Evolutionary conservation across 2,888 invertebrate genomes (phyloP).

Genomic region (Neoitamus cyanurus): DNA sequence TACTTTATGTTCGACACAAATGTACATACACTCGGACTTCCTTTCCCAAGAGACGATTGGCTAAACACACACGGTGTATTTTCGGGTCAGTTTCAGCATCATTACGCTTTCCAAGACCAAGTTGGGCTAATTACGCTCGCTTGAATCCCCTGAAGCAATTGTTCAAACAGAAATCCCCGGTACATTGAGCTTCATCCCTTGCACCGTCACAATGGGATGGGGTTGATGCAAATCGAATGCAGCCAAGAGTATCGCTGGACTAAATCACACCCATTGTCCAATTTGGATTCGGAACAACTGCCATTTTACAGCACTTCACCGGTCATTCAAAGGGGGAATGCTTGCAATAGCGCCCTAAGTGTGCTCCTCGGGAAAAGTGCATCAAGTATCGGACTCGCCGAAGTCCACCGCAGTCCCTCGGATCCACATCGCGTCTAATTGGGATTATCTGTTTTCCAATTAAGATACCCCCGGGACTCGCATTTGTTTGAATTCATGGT

Average conservation of each 20-base stretch:
- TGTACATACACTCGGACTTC: no score
- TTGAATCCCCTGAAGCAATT: background rate
- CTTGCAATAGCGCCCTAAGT: background rate
- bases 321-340: background rate
- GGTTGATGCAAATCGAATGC: background rate
- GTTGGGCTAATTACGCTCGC: background rate
- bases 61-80: background rate
- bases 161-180: background rate
- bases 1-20: background rate
- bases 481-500: background rate
- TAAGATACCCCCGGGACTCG: slow-evolving; percentile 1
- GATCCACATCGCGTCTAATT: background rate
- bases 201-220: background rate
- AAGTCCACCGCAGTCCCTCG: background rate
- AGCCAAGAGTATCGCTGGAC: background rate
- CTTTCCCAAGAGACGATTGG: background rate
- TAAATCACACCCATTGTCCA: background rate
- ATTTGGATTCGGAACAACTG: background rate
- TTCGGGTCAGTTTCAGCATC: background rate
- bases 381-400: background rate
- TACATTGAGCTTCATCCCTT: background rate
- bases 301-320: background rate
- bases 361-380: background rate
- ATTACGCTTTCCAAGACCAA: background rate
- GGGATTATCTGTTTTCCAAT: slow-evolving; percentile 18